Evolutionary conservation across 2,797 vertebrate genomes (phyloP).

Genomic region (Crocidura indochinensis): DNA sequence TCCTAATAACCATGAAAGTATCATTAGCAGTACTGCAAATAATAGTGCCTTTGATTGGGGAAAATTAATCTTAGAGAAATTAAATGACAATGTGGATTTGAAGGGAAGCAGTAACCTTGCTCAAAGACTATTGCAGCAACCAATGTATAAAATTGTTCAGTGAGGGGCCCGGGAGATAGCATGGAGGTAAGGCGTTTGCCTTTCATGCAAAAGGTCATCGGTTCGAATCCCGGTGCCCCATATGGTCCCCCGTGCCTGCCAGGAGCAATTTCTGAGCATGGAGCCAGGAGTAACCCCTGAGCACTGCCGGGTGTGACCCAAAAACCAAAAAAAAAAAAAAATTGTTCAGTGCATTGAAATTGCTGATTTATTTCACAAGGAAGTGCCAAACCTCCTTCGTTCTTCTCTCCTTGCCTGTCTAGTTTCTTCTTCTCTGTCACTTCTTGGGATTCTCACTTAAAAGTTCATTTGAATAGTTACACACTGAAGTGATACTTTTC

Average conservation of each 20-base stretch:
- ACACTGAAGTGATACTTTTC: neutral
- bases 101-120: neutral
- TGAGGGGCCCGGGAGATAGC: no score
- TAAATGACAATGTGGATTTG: neutral
- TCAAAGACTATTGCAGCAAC: accelerated
- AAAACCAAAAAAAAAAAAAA: neutral
- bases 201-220: no score
- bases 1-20: no score
- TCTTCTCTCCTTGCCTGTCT: neutral
- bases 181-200: no score
- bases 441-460: neutral
- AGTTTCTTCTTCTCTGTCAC: neutral
- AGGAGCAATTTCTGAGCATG: no score
- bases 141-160: neutral
- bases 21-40: no score
- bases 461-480: neutral
- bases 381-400: neutral
- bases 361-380: neutral
- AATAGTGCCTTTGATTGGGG: neutral
- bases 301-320: no score
- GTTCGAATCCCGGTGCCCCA: no score
- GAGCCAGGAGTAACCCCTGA: no score
- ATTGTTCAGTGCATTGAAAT: neutral
- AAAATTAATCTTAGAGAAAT: neutral
- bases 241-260: no score